Conservation (phyloP, 2,113 vertebrate species). For the Scalopus aquaticus region DNA sequence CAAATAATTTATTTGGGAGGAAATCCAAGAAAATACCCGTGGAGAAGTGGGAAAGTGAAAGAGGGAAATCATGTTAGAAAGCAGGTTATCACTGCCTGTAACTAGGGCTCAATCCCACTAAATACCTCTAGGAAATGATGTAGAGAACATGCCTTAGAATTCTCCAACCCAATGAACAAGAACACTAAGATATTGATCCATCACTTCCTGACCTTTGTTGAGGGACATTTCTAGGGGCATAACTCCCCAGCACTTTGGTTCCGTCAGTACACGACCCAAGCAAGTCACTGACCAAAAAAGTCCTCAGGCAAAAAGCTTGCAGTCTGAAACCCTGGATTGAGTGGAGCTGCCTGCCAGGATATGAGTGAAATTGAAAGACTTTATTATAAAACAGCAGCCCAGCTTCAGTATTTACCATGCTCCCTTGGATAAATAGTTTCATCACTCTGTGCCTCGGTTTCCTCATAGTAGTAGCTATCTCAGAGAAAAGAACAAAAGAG, state of each 20-base stretch:
- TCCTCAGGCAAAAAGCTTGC: background rate
- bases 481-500: background rate
- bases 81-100: background rate
- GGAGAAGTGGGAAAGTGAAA: background rate
- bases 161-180: background rate
- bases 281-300: background rate
- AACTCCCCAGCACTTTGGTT: background rate
- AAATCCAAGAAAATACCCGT: background rate
- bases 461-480: background rate
- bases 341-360: background rate
- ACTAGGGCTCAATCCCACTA: background rate
- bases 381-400: background rate
- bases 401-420: background rate
- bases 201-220: background rate
- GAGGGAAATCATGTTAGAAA: background rate
- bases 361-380: background rate
- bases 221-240: background rate
- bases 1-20: background rate
- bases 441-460: background rate
- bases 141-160: background rate
- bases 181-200: background rate
- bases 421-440: background rate
- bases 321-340: background rate
- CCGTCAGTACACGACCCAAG: background rate
- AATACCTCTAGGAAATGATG: background rate